Conservation (phyloP, 2,113 vertebrate genomes). For the Malaclemys terrapin region DNA sequence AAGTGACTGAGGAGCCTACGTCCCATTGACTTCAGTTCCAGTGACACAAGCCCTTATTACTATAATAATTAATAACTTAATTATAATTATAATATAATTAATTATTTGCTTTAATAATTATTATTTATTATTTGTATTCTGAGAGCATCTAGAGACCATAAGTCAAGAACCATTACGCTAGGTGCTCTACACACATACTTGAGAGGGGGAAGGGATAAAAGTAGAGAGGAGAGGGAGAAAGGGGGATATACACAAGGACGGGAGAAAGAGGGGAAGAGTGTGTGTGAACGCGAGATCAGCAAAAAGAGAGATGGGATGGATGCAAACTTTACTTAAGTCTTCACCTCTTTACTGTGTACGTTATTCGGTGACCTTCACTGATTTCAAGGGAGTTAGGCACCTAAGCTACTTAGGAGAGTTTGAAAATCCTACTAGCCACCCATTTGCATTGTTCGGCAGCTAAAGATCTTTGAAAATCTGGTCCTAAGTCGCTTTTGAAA, state of each 20-base stretch:
- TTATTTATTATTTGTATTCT: background rate
- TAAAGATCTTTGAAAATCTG: background rate
- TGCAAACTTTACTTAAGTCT: background rate
- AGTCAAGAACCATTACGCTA: background rate
- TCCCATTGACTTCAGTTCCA: background rate
- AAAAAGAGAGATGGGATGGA: background rate
- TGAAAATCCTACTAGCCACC: background rate
- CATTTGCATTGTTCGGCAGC: background rate
- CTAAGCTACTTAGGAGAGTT: background rate
- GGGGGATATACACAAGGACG: background rate
- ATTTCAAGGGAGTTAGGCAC: background rate
- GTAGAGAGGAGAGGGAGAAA: background rate
- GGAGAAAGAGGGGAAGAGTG: background rate
- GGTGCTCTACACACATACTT: background rate
- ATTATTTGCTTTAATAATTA: background rate
- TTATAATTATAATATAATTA: background rate
- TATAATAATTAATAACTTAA: background rate
- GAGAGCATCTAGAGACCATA: background rate
- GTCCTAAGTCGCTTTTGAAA: background rate
- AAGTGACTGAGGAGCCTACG: background rate
- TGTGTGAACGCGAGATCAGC: background rate
- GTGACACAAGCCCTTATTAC: background rate
- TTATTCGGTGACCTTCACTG: background rate
- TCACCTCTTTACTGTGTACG: background rate
- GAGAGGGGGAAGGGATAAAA: background rate